phyloP scores from a whole-genome alignment of 2,797 vertebrate species.

The Sebastes trivittatus region DNA sequence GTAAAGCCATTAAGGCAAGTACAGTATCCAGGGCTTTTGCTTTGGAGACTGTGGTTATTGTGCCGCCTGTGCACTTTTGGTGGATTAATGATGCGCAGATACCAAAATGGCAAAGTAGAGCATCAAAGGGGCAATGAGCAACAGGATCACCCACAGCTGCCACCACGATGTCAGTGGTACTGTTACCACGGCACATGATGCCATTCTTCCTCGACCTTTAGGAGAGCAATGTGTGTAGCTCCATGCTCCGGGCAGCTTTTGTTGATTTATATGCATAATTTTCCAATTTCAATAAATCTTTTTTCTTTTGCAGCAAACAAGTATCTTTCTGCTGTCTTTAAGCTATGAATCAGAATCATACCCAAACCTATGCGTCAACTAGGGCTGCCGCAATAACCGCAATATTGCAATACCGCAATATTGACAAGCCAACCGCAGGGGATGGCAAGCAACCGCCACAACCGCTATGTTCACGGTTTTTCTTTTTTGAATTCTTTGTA shows the following conservation, averaged over 20 bases:
- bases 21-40: conserved; percentile 29
- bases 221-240: background rate
- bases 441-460: no score
- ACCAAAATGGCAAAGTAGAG: conserved; percentile 30
- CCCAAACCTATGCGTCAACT: background rate
- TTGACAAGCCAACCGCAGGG: no score
- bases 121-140: conserved; percentile 26
- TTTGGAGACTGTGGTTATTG: conserved; percentile 9
- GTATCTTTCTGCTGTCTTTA: background rate
- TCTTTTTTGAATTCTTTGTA: no score
- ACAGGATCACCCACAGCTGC: conserved; percentile 37
- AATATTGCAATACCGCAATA: no score
- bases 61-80: conserved; percentile 12
- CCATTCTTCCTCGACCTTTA: background rate
- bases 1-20: conserved; percentile 18
- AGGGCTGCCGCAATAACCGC: no score
- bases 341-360: background rate
- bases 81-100: conserved; percentile 35
- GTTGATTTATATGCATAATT: background rate
- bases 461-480: no score
- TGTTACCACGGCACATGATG: background rate
- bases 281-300: background rate
- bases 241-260: background rate
- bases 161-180: background rate
- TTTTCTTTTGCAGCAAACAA: background rate